Percentiles rank a stretch among this genome's conserved stretches.
Conservation (phyloP, 2,888 invertebrate species). For the Campoplex capitator region DNA sequence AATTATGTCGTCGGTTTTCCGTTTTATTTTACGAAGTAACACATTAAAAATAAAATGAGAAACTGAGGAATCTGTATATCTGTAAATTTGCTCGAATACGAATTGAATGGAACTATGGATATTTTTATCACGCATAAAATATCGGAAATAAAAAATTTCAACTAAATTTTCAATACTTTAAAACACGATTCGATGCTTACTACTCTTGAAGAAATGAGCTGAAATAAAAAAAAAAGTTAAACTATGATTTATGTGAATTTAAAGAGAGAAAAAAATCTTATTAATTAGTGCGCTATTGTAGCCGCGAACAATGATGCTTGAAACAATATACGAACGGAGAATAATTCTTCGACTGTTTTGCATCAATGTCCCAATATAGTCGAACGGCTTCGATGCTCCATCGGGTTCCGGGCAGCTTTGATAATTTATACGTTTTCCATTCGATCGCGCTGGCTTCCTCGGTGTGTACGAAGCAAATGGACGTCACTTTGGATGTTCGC, state of each 20-base stretch:
- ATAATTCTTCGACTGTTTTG: slow-evolving; percentile 72
- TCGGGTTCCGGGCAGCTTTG: slow-evolving; percentile 65
- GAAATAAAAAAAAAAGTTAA: no score
- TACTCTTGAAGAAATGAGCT: no score
- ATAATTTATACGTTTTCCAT: slow-evolving; percentile 68
- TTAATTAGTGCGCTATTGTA: slow-evolving; percentile 44
- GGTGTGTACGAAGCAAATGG: slow-evolving; percentile 52
- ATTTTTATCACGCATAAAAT: no score
- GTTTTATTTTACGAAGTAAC: not conserved
- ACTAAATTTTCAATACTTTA: no score
- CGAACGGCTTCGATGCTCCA: slow-evolving; percentile 60
- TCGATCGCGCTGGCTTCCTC: not conserved
- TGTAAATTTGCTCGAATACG: no score
- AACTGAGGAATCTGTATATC: no score
- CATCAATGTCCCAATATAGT: slow-evolving; percentile 66
- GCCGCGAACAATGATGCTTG: slow-evolving; percentile 10
- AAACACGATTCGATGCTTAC: no score
- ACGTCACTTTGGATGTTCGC: slow-evolving; percentile 31
- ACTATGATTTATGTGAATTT: not conserved
- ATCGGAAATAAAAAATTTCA: no score
- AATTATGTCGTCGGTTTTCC: not conserved
- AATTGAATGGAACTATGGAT: not conserved
- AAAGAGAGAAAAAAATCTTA: slow-evolving; percentile 10
- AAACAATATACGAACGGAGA: slow-evolving; percentile 52
- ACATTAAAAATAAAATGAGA: no score